Evolutionary conservation across 2,113 vertebrate species (phyloP).

Genomic region (Neodon shergylaensis): DNA sequence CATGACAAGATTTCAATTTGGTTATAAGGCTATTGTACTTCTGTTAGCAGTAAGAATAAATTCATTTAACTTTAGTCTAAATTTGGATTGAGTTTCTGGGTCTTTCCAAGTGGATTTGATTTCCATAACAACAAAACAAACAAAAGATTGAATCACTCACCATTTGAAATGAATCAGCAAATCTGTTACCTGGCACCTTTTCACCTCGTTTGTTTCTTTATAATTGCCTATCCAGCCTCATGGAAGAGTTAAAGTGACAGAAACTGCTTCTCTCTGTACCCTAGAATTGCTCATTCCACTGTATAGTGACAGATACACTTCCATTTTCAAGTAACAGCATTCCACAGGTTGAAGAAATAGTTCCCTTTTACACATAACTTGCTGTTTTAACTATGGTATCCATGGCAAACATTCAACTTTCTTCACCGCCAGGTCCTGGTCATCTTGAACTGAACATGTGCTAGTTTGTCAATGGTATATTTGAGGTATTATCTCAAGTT

Average conservation of each 20-base stretch:
- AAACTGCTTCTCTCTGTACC: neutral
- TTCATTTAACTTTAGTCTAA: neutral
- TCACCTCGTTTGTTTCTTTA: neutral
- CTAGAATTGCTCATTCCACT: neutral
- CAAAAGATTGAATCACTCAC: neutral
- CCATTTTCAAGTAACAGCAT: neutral
- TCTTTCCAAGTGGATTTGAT: neutral
- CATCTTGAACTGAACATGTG: neutral
- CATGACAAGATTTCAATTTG: neutral
- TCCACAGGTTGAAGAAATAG: constrained; percentile 8
- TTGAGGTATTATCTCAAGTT: neutral
- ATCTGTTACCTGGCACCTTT: neutral
- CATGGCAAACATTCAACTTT: neutral
- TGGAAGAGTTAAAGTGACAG: neutral
- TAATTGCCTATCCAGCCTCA: neutral
- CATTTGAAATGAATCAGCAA: neutral
- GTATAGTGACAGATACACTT: neutral
- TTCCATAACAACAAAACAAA: neutral
- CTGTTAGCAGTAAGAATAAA: neutral
- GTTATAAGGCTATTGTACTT: neutral
- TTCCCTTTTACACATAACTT: neutral
- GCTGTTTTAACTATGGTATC: neutral
- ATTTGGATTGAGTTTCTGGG: neutral
- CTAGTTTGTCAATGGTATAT: neutral
- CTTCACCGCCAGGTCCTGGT: neutral